Conservation (phyloP, 2,797 vertebrate species). For the Lutra lutra region DNA sequence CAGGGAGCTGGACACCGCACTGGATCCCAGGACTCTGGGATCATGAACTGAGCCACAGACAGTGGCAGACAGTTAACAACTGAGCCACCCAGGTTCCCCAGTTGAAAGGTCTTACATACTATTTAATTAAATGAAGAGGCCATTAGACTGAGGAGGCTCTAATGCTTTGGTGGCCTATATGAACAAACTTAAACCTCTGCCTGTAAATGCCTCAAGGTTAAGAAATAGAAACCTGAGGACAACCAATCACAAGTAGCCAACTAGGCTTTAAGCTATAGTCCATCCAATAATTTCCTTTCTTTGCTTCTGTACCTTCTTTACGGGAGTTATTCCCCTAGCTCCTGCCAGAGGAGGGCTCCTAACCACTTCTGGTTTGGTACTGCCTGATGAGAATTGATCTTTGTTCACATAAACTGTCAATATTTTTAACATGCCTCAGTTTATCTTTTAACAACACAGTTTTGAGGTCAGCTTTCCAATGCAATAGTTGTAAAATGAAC, state of each 20-base stretch:
- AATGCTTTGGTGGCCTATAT: not conserved
- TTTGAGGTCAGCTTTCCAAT: not conserved
- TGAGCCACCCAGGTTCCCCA: not conserved
- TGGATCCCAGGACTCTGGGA: too few species aligned
- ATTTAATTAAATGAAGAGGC: not conserved
- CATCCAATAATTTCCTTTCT: not conserved
- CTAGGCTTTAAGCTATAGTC: not conserved
- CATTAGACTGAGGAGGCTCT: not conserved
- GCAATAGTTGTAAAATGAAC: not conserved
- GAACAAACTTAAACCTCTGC: not conserved
- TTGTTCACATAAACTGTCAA: not conserved
- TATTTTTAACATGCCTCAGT: not conserved
- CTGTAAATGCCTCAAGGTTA: not conserved
- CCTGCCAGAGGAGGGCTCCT: not conserved
- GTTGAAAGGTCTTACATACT: slow-evolving; percentile 5
- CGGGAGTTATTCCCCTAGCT: not conserved
- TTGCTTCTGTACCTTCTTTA: not conserved
- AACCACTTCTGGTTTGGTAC: not conserved
- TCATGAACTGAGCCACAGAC: too few species aligned
- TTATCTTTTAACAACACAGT: not conserved
- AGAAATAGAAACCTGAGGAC: not conserved
- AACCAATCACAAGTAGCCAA: not conserved
- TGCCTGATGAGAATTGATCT: not conserved
- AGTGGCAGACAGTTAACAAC: too few species aligned
- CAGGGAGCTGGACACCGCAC: too few species aligned